These are phyloP conservation scores for Diploscapter pachys DNA, from an alignment of 1,140 invertebrate genomes.

Conservation along the genomic window DNA sequence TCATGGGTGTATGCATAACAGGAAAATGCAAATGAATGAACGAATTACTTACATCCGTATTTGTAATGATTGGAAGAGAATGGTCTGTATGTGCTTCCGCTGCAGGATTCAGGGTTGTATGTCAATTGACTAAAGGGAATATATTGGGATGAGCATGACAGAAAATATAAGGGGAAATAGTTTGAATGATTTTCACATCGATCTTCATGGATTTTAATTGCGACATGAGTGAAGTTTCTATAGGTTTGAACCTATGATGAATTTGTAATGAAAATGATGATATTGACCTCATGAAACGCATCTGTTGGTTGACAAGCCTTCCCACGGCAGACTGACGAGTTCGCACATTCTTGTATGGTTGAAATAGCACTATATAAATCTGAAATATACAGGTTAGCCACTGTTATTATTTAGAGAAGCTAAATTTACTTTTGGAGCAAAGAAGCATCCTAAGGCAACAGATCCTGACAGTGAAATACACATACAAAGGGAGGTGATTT, in stretches of 20 bases:
- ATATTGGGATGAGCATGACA: too few species aligned
- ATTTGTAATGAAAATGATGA: neutral
- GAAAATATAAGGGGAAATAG: neutral
- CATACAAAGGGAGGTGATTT: conserved; percentile 65
- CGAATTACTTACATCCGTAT: conserved; percentile 25
- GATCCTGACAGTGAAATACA: conserved; percentile 64
- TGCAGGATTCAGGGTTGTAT: conserved; percentile 24
- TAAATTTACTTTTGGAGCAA: conserved; percentile 64
- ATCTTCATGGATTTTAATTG: neutral
- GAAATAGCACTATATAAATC: conserved; percentile 69
- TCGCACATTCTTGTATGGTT: conserved; percentile 69
- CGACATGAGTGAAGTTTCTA: neutral
- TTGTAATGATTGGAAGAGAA: conserved; percentile 20
- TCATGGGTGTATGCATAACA: too few species aligned
- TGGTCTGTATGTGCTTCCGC: conserved; percentile 25
- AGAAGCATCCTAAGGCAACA: conserved; percentile 65
- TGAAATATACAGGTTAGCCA: neutral
- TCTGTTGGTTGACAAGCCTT: conserved; percentile 58
- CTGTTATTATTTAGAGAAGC: neutral
- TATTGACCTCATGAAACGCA: conserved; percentile 58
- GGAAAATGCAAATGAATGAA: too few species aligned
- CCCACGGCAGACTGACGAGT: conserved; percentile 58
- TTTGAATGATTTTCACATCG: neutral
- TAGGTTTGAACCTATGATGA: neutral
- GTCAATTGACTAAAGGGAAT: conserved; percentile 31